A percentile compares a stretch with the other conserved stretches of the same genome.
Conservation (phyloP, 2,888 invertebrate species). For the Helicoverpa assulta region DNA sequence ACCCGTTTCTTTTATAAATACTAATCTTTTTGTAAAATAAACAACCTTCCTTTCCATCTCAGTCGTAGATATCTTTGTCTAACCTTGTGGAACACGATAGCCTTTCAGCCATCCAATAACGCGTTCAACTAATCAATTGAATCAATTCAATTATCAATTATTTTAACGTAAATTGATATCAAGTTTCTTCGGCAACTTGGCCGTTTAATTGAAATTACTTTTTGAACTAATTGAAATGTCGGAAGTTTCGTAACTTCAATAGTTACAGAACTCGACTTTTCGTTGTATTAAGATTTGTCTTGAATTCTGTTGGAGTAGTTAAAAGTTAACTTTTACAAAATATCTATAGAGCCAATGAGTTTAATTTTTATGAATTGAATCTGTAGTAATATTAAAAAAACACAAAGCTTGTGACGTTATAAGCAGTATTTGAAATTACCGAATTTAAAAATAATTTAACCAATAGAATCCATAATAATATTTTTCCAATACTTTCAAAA, state of each 20-base stretch:
- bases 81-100: not conserved
- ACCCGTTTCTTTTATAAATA: too few relatives aligned
- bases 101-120: constrained; percentile 6
- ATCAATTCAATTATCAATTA: constrained; percentile 27
- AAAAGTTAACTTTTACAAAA: not conserved
- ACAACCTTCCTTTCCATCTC: not conserved
- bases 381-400: too few relatives aligned
- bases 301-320: not conserved
- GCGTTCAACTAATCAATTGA: constrained; percentile 13
- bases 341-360: not conserved
- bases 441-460: too few relatives aligned
- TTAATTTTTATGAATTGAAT: too few relatives aligned
- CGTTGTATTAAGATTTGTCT: not conserved
- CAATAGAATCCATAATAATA: too few relatives aligned
- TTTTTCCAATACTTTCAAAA: too few relatives aligned
- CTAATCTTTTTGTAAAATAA: not conserved
- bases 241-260: not conserved
- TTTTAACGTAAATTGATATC: constrained; percentile 18
- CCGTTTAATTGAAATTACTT: constrained; percentile 38
- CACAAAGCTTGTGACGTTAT: too few relatives aligned
- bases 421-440: too few relatives aligned
- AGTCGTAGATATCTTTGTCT: not conserved
- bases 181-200: constrained; percentile 26
- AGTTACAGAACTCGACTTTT: not conserved
- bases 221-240: constrained; percentile 27